Base-by-base conservation (phyloP, 2,888 invertebrate species). In the Siphlonurus alternatus region DNA sequence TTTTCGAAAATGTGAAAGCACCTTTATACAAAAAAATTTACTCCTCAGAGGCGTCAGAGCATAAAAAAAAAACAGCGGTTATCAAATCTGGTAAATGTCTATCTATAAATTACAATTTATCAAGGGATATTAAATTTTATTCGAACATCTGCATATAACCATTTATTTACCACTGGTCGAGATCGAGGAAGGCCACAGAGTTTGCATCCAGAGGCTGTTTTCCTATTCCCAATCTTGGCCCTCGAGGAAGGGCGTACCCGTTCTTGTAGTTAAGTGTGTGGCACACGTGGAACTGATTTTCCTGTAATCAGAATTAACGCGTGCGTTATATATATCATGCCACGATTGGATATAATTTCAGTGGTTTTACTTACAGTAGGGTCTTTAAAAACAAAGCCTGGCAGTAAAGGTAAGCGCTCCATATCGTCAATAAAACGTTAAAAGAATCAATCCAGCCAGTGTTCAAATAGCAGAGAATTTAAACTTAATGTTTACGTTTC, bases 381-480 rank as follows among this genome's bases (percentile, higher is more conserved):
- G 73, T 87, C 85, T 53, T 78, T 75, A 72, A 87, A 86, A 18
- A 78, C 78, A 69, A 83, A 80, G 62, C 87, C 88, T 5, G 88
- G 88, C 64, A 88, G 75, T 74, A 86, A 83, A 2, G 88, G 88
- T 61, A 88, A 75, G 61, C 84, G 38, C 5, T 38, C 38, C 38
- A 61, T 38, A 24, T 25, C 20, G 60, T 24, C 24, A 38, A 24
- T 24, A 61, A 61, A 23, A 38, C 61, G 24, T 61, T 19, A 24
- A 61, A 24, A 38, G 25, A 60, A 60, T 23, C 60, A n/a, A 60
- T 23, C n/a, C n/a, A n/a, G n/a, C 23, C 60, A 24, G 23, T 3
- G 60, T 23, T 60, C 25, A 7, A 20, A 24, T 24, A 25, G 25
- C 20, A 24, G 59, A 59, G 22, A 59, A 5, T 59, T 59, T 5